These are phyloP conservation scores for Madoqua kirkii DNA, from an alignment of 2,113 vertebrate species.

Conservation along the genomic window DNA sequence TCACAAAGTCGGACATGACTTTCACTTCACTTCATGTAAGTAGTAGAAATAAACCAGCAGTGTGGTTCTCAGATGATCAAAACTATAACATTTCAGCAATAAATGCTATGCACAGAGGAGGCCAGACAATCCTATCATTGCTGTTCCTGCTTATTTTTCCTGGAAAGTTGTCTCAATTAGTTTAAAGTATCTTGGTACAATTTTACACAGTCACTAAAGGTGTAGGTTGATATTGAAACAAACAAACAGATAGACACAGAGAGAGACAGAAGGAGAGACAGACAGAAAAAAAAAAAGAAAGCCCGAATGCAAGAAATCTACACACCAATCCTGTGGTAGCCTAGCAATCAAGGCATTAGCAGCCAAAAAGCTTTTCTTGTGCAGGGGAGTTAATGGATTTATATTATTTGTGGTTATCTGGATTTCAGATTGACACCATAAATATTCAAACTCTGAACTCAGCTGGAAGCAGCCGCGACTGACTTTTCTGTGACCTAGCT, in stretches of 20 bases:
- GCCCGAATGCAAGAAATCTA: background rate
- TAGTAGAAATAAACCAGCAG: background rate
- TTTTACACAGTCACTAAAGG: background rate
- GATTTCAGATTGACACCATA: constrained; percentile 85
- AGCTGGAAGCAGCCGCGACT: constrained; percentile 77
- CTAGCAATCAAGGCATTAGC: constrained; percentile 65
- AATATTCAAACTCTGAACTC: constrained; percentile 84
- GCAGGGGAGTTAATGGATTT: constrained; percentile 78
- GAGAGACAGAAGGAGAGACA: background rate
- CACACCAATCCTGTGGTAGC: background rate
- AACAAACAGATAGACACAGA: background rate
- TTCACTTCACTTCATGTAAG: background rate
- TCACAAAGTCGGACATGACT: background rate
- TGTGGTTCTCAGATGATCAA: background rate
- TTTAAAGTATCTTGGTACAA: constrained; percentile 45
- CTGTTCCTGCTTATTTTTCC: constrained; percentile 33
- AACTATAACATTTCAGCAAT: background rate
- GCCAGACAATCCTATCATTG: background rate
- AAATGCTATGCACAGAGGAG: background rate
- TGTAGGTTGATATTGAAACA: background rate
- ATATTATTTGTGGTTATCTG: constrained; percentile 84
- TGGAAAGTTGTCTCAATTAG: constrained; percentile 44
- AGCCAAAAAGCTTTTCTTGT: constrained; percentile 74
- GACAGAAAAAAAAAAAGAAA: background rate
- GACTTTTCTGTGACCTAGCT: constrained; percentile 84